Percentiles rank a stretch among this genome's conserved stretches.
These are phyloP conservation scores for Myotis myotis DNA, from an alignment of 2,797 vertebrate species.

Conservation along the genomic window DNA sequence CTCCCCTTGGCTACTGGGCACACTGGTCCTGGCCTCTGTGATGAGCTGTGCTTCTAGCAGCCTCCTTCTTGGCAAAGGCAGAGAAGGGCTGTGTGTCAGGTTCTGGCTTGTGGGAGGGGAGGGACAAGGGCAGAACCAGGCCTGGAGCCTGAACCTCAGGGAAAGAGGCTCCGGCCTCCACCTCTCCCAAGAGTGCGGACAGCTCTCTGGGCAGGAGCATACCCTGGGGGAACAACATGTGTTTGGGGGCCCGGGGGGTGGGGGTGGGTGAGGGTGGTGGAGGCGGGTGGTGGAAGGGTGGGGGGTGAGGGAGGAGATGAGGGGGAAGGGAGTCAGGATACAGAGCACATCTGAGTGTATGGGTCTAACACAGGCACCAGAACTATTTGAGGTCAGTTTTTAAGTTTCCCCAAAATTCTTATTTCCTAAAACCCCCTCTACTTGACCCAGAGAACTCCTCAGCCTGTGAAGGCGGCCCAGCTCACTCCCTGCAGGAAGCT, in stretches of 20 bases:
- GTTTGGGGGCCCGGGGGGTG: too few species aligned
- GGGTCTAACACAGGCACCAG: not conserved
- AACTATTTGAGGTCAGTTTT: not conserved
- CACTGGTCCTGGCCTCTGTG: not conserved
- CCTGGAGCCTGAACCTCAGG: not conserved
- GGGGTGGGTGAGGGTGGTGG: too few species aligned
- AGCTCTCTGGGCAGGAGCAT: not conserved
- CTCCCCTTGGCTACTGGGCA: not conserved
- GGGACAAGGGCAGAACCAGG: not conserved
- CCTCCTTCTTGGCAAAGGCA: not conserved
- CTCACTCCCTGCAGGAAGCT: not conserved
- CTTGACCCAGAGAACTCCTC: not conserved
- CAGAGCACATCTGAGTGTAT: not conserved
- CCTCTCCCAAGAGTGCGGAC: not conserved
- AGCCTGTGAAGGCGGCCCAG: too few species aligned
- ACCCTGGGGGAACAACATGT: not conserved
- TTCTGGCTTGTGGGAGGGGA: not conserved
- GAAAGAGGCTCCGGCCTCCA: not conserved
- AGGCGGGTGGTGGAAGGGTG: too few species aligned
- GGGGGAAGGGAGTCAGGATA: too few species aligned
- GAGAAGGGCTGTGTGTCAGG: not conserved
- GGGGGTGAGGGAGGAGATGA: fast-evolving
- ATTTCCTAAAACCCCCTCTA: not conserved
- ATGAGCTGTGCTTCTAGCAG: too few species aligned
- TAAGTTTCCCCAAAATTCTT: not conserved